Conservation (phyloP, 2,113 vertebrate genomes). For the Muntiacus muntjak region DNA sequence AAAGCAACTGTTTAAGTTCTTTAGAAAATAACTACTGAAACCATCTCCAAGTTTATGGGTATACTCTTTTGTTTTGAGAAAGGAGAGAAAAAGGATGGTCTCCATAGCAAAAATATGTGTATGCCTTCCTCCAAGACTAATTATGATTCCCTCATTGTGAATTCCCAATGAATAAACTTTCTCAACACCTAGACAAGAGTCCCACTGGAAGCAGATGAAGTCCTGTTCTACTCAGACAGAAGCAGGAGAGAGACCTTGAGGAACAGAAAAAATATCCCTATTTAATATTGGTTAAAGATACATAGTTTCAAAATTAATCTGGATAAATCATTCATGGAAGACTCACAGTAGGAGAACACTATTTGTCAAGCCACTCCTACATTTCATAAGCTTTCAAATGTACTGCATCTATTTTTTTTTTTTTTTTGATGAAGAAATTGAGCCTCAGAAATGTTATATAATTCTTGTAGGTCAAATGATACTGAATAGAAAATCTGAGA, state of each 20-base stretch:
- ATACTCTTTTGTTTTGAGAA: not conserved
- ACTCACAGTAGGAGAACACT: not conserved
- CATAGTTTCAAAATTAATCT: not conserved
- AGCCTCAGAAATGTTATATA: not conserved
- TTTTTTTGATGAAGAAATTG: not conserved
- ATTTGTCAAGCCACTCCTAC: not conserved
- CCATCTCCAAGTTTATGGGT: not conserved
- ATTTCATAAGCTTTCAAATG: not conserved
- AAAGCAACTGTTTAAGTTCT: not conserved
- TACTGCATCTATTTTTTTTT: not conserved
- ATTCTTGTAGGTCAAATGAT: not conserved
- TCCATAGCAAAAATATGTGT: not conserved
- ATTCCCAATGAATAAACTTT: not conserved
- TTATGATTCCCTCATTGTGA: not conserved
- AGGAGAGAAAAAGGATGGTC: not conserved
- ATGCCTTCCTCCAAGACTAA: not conserved
- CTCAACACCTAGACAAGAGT: not conserved
- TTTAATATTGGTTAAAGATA: not conserved
- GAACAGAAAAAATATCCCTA: not conserved
- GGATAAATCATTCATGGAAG: not conserved
- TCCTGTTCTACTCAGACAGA: not conserved
- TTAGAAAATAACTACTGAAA: not conserved
- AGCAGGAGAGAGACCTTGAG: not conserved
- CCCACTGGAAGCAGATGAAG: not conserved
- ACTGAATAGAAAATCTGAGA: not conserved